Evolutionary conservation across 2,888 invertebrate species (phyloP), one percentile per base, ranked within the genome.

Genomic region (Nasonovia ribisnigri): DNA sequence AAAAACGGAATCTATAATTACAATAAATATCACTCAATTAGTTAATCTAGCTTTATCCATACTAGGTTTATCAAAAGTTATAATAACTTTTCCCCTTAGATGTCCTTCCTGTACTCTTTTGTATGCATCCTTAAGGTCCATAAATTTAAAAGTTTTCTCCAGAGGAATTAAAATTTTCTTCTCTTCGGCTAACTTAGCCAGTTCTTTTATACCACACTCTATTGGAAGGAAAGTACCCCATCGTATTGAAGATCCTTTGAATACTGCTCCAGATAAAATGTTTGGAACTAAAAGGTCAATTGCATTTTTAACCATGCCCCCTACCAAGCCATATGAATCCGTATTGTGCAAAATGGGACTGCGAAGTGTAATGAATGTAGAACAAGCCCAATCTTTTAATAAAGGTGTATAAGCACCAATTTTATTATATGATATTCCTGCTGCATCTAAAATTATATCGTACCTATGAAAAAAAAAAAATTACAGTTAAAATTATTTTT

Each of bases 211-310:
- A 94, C 98, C 98, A 92, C 96, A 96, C 54, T 96, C 96, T 91
- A 97, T 97, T 10, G 99, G 98, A 92, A 96, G 95, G 96, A 98
- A 99, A 96, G 97, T 98, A 10, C 97, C 99, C 98, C 99, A 99
- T 95, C 96, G 96, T 94, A 96, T 96, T 90, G 95, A 95, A 57
- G 95, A 95, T 94, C 96, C 95, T 94, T 96, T 95, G 95, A 94
- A 94, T 20, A 95, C 92, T 36, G 95, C 94, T 95, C 95, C 94
- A 95, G 95, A 88, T 94, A 96, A 95, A 77, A 97, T 95, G 95
- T 97, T 97, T 29, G 96, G 95, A 94, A 96, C 95, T 0, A 97
- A 89, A 46, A 97, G 95, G 95, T 97, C 96, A 1, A 96, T 95
- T 20, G 97, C 95, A 95, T 97, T 97, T 95, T 96, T 96, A 8